phyloP scores from a whole-genome alignment of 2,797 vertebrate species.

The Apogon hyalosoma region DNA sequence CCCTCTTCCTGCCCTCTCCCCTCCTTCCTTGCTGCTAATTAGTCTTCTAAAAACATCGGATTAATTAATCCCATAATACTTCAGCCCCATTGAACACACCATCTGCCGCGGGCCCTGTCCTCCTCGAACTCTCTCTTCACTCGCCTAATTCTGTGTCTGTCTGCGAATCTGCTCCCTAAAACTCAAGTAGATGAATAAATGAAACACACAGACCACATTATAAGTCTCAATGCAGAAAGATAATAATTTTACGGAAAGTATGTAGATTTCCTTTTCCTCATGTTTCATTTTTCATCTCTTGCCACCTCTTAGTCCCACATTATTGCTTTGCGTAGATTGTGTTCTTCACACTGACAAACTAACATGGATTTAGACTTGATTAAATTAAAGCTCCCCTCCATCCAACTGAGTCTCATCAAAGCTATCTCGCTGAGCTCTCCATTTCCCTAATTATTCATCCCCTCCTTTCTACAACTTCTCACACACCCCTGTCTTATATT shows the following conservation, averaged over 20 bases:
- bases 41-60: slow-evolving; percentile 65
- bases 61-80: slow-evolving; percentile 80
- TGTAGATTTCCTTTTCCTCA: not conserved
- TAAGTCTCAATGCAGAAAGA: no score
- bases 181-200: not conserved
- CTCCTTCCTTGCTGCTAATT: slow-evolving; percentile 66
- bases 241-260: no score
- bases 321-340: slow-evolving; percentile 15
- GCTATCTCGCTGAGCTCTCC: slow-evolving; percentile 31
- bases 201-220: no score
- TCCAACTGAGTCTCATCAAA: slow-evolving; percentile 66
- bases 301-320: slow-evolving; percentile 9
- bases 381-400: slow-evolving; percentile 55
- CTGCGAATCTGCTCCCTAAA: not conserved
- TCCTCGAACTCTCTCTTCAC: slow-evolving; percentile 17
- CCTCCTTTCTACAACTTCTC: slow-evolving; percentile 7
- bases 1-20: slow-evolving; percentile 36
- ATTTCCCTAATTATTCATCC: slow-evolving; percentile 28
- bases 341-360: slow-evolving; percentile 42
- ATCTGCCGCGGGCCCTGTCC: slow-evolving; percentile 61
- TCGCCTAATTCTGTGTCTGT: slow-evolving; percentile 21
- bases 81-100: slow-evolving; percentile 55
- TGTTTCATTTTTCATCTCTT: not conserved
- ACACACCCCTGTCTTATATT: slow-evolving; percentile 30
- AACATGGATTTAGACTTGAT: slow-evolving; percentile 48